phyloP scores from a whole-genome alignment of 2,888 invertebrate species.

The Epinotia nisella region DNA sequence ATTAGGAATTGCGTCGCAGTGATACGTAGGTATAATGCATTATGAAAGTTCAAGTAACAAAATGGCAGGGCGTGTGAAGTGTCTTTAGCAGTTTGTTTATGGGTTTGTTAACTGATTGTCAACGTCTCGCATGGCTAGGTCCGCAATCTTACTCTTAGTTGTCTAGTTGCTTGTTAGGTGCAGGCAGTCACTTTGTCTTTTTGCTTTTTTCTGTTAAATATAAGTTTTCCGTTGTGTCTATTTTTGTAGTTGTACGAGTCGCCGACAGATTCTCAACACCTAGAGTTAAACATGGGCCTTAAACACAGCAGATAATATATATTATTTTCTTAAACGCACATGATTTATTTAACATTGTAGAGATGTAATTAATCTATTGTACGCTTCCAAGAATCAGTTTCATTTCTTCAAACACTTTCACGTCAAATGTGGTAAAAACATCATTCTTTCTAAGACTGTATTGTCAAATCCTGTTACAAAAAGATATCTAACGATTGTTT shows the following conservation, averaged over 20 bases:
- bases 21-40: slow-evolving; percentile 50
- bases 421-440: slow-evolving; percentile 21
- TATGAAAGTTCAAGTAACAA: slow-evolving; percentile 59
- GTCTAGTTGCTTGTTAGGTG: not conserved
- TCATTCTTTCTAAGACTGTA: not conserved
- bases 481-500: slow-evolving; percentile 29
- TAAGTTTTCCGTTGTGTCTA: not conserved
- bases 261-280: not conserved
- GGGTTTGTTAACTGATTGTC: slow-evolving; percentile 18
- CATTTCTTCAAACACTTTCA: slow-evolving; percentile 20
- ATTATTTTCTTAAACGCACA: not conserved
- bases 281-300: too few relatives aligned
- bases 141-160: not conserved
- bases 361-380: slow-evolving; percentile 14
- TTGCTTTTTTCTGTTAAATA: not conserved
- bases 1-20: slow-evolving; percentile 58
- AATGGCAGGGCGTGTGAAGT: slow-evolving; percentile 57
- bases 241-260: not conserved
- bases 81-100: slow-evolving; percentile 41
- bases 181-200: not conserved
- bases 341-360: slow-evolving; percentile 8
- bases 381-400: slow-evolving; percentile 1
- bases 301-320: not conserved
- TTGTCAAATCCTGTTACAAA: slow-evolving; percentile 25
- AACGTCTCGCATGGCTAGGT: not conserved